phyloP scores from a whole-genome alignment of 2,113 vertebrate genomes.

The Eubucco bourcierii region DNA sequence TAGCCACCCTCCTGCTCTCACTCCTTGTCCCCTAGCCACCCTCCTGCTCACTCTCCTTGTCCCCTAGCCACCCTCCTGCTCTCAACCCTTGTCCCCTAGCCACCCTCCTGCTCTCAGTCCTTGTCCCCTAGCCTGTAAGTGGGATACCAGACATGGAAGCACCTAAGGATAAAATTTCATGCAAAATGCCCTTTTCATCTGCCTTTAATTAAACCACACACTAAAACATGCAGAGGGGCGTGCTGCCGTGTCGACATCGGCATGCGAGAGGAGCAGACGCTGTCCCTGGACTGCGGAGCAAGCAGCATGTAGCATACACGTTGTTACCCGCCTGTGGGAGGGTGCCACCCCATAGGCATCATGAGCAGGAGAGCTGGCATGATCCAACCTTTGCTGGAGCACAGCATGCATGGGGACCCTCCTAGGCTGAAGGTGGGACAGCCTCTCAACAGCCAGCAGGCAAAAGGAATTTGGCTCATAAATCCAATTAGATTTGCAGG shows the following conservation, averaged over 20 bases:
- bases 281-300: fast-evolving
- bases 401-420: fast-evolving
- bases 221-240: fast-evolving
- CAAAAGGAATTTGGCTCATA: background rate
- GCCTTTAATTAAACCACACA: background rate
- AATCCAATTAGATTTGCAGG: background rate
- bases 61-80: background rate
- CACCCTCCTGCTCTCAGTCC: background rate
- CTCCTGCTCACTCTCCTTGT: fast-evolving
- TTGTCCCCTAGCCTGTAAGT: fast-evolving
- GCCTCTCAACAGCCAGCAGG: background rate
- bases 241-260: fast-evolving
- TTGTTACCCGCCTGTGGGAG: fast-evolving
- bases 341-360: background rate
- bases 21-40: fast-evolving
- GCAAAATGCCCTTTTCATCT: background rate
- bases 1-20: background rate
- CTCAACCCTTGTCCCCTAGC: fast-evolving
- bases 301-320: fast-evolving
- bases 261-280: fast-evolving
- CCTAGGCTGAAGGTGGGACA: background rate
- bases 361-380: fast-evolving
- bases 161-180: background rate
- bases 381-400: background rate
- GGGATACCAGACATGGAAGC: background rate